Evolutionary conservation across 1,140 invertebrate genomes (phyloP).

Genomic region (Homarus americanus): DNA sequence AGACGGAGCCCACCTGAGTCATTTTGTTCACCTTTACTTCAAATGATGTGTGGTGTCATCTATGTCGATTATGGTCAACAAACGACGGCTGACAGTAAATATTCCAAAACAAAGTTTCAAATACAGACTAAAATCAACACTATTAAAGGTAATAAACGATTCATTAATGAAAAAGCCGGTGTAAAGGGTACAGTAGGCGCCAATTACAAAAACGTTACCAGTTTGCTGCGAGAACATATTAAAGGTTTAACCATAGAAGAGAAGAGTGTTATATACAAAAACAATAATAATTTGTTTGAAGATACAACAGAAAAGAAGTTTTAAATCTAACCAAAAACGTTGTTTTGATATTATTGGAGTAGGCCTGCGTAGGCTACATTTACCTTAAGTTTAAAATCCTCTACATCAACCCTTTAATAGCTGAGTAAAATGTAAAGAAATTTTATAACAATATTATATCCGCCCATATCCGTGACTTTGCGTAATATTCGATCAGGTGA

Average conservation of each 20-base stretch:
- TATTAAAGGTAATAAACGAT: not conserved
- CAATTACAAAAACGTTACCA: constrained; percentile 38
- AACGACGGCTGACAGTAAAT: not conserved
- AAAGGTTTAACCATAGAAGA: too few relatives aligned
- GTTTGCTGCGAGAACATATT: not conserved
- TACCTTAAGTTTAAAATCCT: not conserved
- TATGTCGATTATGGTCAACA: not conserved
- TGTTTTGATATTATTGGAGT: too few relatives aligned
- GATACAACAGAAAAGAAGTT: not conserved
- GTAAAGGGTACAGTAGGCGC: constrained; percentile 1
- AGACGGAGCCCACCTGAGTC: constrained; percentile 57
- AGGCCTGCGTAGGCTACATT: not conserved
- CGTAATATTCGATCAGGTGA: constrained; percentile 41
- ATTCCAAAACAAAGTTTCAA: not conserved
- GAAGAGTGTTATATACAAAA: too few relatives aligned
- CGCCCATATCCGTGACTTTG: constrained; percentile 32
- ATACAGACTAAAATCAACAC: not conserved
- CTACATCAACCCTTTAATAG: not conserved
- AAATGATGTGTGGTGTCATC: not conserved
- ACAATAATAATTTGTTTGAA: not conserved
- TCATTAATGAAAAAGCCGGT: not conserved
- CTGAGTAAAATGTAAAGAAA: not conserved
- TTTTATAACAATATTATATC: not conserved
- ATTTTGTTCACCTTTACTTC: constrained; percentile 38
- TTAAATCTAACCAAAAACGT: not conserved